Evolutionary conservation across 2,888 invertebrate genomes (phyloP).

Genomic region (Argyresthia goedartella): DNA sequence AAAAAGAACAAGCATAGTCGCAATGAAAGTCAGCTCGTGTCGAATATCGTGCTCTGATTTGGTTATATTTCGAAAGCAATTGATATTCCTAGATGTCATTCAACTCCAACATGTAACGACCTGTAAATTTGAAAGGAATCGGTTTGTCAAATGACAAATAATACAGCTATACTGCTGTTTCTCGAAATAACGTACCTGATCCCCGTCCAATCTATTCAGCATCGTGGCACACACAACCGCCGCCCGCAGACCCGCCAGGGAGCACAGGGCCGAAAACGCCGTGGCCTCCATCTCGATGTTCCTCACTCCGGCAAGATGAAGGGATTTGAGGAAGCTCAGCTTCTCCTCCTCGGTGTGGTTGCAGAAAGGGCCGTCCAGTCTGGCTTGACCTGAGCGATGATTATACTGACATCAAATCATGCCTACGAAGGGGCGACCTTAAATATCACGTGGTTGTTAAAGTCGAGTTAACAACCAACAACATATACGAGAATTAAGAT

Average conservation of each 20-base stretch:
- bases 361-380: conserved; percentile 83
- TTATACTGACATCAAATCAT: neutral
- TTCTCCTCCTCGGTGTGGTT: conserved; percentile 75
- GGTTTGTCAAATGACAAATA: neutral
- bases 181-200: conserved; percentile 74
- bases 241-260: conserved; percentile 73
- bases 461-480: too few relatives aligned
- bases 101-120: too few relatives aligned
- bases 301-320: conserved; percentile 68
- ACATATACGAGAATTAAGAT: neutral
- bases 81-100: too few relatives aligned
- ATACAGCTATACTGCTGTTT: too few relatives aligned
- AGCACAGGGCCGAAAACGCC: conserved; percentile 78
- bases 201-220: conserved; percentile 77
- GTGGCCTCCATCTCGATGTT: conserved; percentile 88
- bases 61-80: too few relatives aligned
- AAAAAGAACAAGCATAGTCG: too few relatives aligned
- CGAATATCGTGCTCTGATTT: too few relatives aligned
- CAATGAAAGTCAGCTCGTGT: too few relatives aligned
- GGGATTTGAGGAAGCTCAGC: conserved; percentile 65
- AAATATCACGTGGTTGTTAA: too few relatives aligned
- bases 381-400: conserved; percentile 74
- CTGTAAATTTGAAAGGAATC: too few relatives aligned
- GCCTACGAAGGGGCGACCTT: too few relatives aligned
- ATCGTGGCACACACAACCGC: conserved; percentile 81